Conservation (phyloP, 1,140 invertebrate genomes). For the Semibalanus balanoides region DNA sequence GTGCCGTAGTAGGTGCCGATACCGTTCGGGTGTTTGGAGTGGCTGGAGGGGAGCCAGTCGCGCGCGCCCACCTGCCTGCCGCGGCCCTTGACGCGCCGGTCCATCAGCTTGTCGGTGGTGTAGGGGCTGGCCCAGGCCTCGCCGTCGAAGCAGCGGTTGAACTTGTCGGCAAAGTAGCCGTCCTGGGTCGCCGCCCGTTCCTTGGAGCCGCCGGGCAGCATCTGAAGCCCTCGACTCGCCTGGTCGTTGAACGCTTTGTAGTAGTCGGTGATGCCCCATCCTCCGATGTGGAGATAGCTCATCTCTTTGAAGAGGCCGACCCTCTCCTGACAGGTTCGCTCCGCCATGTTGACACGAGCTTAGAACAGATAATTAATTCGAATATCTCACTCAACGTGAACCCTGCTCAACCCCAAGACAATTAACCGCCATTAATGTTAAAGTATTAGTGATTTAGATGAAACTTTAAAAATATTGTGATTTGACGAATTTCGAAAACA, state of each 20-base stretch:
- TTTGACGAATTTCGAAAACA: too few relatives aligned
- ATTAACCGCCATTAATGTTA: too few relatives aligned
- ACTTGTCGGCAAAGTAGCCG: not conserved
- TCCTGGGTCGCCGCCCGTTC: not conserved
- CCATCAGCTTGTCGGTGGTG: not conserved
- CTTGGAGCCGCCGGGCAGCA: not conserved
- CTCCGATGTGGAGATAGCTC: too few relatives aligned
- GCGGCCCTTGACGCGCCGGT: not conserved
- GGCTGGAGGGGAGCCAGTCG: not conserved
- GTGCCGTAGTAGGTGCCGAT: not conserved
- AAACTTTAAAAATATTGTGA: too few relatives aligned
- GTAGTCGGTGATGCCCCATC: too few relatives aligned
- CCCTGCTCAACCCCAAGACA: too few relatives aligned
- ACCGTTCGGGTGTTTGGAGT: not conserved
- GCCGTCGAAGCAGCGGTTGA: not conserved
- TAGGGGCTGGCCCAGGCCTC: not conserved
- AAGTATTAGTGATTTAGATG: too few relatives aligned
- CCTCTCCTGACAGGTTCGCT: too few relatives aligned
- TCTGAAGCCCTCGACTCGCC: not conserved
- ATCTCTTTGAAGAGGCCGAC: too few relatives aligned
- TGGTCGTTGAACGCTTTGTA: not conserved
- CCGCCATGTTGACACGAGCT: too few relatives aligned
- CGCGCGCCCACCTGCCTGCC: not conserved
- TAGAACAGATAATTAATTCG: too few relatives aligned
- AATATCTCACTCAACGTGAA: too few relatives aligned